Evolutionary conservation across 30 jellyfish, hydroid and myxozoan genomes (phyloP), one percentile per base, ranked within the genome.

Genomic region (Chironex yamaguchii): DNA sequence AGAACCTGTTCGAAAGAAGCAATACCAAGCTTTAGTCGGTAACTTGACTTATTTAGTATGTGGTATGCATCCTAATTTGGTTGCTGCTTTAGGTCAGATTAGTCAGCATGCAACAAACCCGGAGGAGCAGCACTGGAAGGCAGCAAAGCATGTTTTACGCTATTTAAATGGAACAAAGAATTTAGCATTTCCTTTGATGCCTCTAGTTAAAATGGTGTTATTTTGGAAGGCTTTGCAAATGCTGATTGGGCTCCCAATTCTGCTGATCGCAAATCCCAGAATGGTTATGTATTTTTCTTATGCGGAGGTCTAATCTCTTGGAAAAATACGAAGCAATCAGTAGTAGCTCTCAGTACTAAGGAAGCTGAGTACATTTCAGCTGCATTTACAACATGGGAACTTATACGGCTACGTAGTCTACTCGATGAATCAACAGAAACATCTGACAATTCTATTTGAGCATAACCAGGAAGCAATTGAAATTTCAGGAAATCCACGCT

Each of bases 291-390:
- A 25, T 64, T 81, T 71, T 21, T 42, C 27, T 36, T 64, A 34
- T 28, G 33, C 25, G 87, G 87, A 13, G 64, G 64, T 20, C 36
- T 74, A 64, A 64, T 65, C 17, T 35, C 84, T 20, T 64, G 92
- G 92, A 64, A 67, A 42, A 30, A 63, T 13, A 81, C 26, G 49
- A 81, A 81, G 89, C 92, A 81, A 36, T 29, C 88, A 22, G 31
- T 75, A 26, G 84, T 52, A 26, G 83, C 84, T 24, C 35, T 23
- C 24, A 54, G 69, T 4, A 54, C 71, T 17, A 14, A 66, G 23
- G 74, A 79, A 79, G 83, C 85, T 17, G 90, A 54, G 48, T 79
- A 79, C 35, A 52, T 79, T n/a, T 67, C 90, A 30, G 23, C 36
- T 24, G 3, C 29, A 12, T 25, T 28, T 76, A 82, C 89, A 9